Base-by-base conservation (phyloP, 2,113 vertebrate species). In the Nothocercus julius region DNA sequence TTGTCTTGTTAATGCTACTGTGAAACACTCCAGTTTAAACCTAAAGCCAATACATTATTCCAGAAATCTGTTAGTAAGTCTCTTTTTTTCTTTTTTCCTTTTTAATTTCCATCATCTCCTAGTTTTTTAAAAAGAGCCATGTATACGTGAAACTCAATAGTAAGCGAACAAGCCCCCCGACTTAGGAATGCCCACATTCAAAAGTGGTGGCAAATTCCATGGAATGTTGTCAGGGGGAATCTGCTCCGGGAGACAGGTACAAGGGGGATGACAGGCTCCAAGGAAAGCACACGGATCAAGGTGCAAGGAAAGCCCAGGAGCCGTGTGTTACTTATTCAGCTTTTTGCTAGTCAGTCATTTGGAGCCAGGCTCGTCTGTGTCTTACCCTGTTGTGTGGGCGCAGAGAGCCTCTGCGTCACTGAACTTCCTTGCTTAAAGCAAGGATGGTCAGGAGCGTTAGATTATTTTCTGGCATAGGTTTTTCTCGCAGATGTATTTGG, bases 361-460 rank as follows among this genome's bases (percentile, higher is more conserved):
- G 66, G 62, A 90, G 12, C 22, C 58, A 66, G 40, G 36, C 32
- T 92, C 47, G 19, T 81, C 34, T 56, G 42, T 34, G 61, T 74
- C 74, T 8, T 11, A 53, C 30, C 20, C 64, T 80, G 62, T 17
- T 68, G 80, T 78, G 87, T 75, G 69, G 73, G 64, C 0, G 0
- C 72, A 42, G 38, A 61, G 66, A 70, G 11, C 0, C 0, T 36
- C 77, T 74, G 40, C 1, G 2, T 72, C 68, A 53, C 32, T 3
- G 3, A 80, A 32, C 17, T 82, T 86, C 74, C 93, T 92, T 90
- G 82, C 87, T 96, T 79, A 82, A 82, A 69, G 82, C 42, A 12
- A 72, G 75, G 69, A 36, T 69, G 21, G 11, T 84, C 44, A 47
- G 79, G 11, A 91, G 44, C 19, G n/a, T 56, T 72, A 45, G 85